Percentiles rank a stretch among this genome's conserved stretches.
Conservation (phyloP, 2,113 vertebrate species). For the Nycticryphes semicollaris region DNA sequence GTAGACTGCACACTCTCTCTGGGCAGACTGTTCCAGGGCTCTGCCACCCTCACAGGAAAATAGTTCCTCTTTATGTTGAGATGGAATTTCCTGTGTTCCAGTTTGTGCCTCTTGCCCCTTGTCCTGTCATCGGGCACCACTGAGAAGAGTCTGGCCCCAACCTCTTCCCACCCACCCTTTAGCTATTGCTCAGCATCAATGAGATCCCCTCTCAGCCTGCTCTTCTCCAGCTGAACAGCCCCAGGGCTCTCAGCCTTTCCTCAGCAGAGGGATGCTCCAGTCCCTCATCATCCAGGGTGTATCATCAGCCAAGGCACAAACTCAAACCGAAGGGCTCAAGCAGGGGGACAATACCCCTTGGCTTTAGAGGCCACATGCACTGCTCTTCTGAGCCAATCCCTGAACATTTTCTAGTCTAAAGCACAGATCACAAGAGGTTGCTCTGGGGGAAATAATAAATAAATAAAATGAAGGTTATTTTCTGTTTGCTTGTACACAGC, state of each 20-base stretch:
- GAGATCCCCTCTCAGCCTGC: neutral
- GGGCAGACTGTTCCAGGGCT: neutral
- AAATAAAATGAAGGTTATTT: conserved; percentile 11
- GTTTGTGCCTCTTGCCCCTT: neutral
- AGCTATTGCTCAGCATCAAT: neutral
- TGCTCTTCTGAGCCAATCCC: neutral
- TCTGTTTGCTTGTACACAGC: conserved; percentile 31
- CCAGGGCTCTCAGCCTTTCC: neutral
- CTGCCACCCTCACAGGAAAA: neutral
- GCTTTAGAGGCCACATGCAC: neutral
- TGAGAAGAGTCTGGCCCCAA: neutral
- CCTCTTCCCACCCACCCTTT: neutral
- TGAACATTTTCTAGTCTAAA: neutral
- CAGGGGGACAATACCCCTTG: too few species aligned
- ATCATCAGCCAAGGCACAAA: neutral
- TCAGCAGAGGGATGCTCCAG: neutral
- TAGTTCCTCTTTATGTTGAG: too few species aligned
- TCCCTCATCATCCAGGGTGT: accelerated
- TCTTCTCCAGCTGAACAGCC: neutral
- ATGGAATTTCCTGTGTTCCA: neutral
- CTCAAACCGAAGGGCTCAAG: neutral
- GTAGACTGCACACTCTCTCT: neutral
- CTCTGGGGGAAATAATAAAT: neutral
- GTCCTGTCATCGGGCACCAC: neutral
- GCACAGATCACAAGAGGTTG: neutral